Percentiles rank a stretch among this genome's conserved stretches.
phyloP scores from a whole-genome alignment of 2,797 vertebrate species.

The Acanthornis magna region DNA sequence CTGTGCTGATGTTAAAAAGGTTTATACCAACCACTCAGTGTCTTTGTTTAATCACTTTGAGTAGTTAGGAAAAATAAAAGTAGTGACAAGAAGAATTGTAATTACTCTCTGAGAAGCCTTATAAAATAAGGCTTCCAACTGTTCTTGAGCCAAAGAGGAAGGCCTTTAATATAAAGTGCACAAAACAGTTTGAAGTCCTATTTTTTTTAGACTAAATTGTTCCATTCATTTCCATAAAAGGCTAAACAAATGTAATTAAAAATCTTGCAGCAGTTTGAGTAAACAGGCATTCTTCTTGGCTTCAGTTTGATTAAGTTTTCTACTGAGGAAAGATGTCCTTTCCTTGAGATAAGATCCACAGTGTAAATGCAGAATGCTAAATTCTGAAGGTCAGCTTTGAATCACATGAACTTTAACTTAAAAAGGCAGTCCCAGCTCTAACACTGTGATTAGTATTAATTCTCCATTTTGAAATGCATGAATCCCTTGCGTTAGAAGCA shows the following conservation, averaged over 20 bases:
- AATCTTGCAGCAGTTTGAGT: not conserved
- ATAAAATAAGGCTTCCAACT: not conserved
- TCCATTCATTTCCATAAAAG: not conserved
- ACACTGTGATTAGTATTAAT: not conserved
- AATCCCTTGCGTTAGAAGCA: not conserved
- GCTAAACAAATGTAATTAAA: slow-evolving; percentile 24
- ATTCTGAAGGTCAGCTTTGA: slow-evolving; percentile 17
- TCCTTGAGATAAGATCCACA: not conserved
- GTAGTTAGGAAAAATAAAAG: not conserved
- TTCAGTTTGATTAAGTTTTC: not conserved
- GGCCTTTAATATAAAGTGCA: not conserved
- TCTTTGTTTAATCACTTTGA: slow-evolving; percentile 5
- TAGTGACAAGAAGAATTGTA: not conserved
- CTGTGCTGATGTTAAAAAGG: not conserved
- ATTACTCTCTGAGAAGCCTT: not conserved
- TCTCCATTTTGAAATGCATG: not conserved
- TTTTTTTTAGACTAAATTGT: not conserved
- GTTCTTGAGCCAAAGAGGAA: slow-evolving; percentile 27
- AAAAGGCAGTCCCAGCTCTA: not conserved
- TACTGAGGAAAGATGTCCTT: not conserved
- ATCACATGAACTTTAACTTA: not conserved
- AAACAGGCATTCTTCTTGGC: not conserved
- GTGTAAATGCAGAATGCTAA: not conserved
- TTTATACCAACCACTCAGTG: not conserved
- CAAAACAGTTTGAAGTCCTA: not conserved